Evolutionary conservation across 2,888 invertebrate genomes (phyloP).

Genomic region (Anoplius nigerrimus): DNA sequence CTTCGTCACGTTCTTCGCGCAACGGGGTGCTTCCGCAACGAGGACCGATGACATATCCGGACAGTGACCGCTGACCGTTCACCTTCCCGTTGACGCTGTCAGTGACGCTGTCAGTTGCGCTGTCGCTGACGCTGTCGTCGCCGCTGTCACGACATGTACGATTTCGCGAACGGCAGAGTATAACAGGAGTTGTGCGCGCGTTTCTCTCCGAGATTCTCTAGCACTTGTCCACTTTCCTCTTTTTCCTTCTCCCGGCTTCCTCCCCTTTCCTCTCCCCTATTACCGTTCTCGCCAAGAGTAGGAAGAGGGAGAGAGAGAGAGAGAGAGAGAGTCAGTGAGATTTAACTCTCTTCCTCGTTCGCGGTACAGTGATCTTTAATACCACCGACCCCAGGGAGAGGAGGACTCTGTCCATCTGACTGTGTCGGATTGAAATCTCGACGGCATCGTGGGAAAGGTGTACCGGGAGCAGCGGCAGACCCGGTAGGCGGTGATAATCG

Average conservation of each 20-base stretch:
- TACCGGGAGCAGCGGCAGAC: conserved; percentile 25
- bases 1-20: no score
- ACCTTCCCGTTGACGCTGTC: no score
- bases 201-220: neutral
- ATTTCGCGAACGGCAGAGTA: no score
- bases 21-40: no score
- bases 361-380: conserved; percentile 6
- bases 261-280: no score
- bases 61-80: no score
- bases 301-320: no score
- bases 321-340: no score
- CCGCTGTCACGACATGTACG: no score
- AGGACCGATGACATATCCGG: no score
- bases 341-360: neutral
- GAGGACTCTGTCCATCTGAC: conserved; percentile 29
- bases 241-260: neutral
- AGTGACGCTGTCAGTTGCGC: no score
- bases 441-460: conserved; percentile 53
- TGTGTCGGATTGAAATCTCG: conserved; percentile 54
- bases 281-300: neutral
- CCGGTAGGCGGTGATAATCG: conserved; percentile 40
- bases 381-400: conserved; percentile 15
- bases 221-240: neutral
- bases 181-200: neutral
- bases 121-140: no score